These are phyloP conservation scores for Papilio helenus DNA, from an alignment of 1,140 invertebrate species.

Conservation along the genomic window DNA sequence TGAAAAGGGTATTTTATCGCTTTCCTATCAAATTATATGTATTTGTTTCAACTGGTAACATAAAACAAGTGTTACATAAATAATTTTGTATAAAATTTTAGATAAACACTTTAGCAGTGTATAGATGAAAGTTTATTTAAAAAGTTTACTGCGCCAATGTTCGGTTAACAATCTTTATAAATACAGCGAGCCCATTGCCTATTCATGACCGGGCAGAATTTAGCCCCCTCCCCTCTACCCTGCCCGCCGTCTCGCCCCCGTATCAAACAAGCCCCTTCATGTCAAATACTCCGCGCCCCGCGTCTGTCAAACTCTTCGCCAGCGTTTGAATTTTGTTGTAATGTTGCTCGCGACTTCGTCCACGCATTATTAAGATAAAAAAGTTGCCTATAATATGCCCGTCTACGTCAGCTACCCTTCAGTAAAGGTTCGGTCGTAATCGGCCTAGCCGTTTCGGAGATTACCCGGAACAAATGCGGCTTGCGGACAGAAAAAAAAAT, in stretches of 20 bases:
- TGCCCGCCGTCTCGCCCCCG: constrained; percentile 69
- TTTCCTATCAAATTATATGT: constrained; percentile 29
- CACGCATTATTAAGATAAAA: no score
- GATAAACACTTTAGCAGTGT: constrained; percentile 50
- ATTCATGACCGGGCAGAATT: constrained; percentile 82
- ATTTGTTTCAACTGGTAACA: not conserved
- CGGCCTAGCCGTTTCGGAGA: no score
- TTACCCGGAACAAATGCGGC: no score
- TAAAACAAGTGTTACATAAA: constrained; percentile 30
- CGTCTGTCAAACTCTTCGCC: constrained; percentile 83
- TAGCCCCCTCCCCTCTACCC: constrained; percentile 61
- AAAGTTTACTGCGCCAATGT: constrained; percentile 72
- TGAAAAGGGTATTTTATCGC: constrained; percentile 45
- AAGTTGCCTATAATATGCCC: no score
- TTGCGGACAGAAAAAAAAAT: no score
- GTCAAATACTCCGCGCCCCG: constrained; percentile 82
- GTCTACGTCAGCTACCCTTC: no score
- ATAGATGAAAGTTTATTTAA: constrained; percentile 71
- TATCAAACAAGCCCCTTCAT: constrained; percentile 83
- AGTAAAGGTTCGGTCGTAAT: no score
- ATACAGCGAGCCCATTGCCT: constrained; percentile 82
- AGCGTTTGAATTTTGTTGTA: no score
- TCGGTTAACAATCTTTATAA: constrained; percentile 81
- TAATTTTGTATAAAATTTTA: not conserved
- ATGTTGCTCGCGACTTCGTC: no score